Conservation (phyloP, 2,888 invertebrate genomes). For the Dicycla oo region DNA sequence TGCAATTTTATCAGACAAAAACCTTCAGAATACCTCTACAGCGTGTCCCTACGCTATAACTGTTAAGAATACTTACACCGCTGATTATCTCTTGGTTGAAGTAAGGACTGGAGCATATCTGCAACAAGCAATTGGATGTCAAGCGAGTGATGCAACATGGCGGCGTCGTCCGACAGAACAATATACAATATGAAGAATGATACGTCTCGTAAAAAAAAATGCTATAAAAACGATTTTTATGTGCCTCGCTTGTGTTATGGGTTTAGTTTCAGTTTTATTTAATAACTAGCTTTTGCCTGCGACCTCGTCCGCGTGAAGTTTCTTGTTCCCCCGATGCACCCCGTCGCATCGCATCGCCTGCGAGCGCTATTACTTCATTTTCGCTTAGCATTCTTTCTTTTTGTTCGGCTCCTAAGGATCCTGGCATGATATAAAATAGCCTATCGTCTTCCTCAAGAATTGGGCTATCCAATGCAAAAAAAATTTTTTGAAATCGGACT, state of each 20-base stretch:
- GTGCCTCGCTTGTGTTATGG: constrained; percentile 24
- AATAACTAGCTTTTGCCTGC: too few species aligned
- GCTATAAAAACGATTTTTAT: constrained; percentile 38
- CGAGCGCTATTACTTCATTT: too few species aligned
- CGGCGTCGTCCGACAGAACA: constrained; percentile 1
- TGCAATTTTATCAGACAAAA: background rate
- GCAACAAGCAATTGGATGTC: constrained; percentile 74
- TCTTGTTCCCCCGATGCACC: too few species aligned
- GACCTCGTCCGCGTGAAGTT: too few species aligned
- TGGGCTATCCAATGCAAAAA: too few species aligned
- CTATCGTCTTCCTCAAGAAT: too few species aligned
- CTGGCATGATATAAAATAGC: too few species aligned
- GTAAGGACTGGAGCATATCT: constrained; percentile 89
- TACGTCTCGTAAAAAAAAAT: constrained; percentile 26
- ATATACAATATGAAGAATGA: constrained; percentile 30
- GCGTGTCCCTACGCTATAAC: constrained; percentile 22
- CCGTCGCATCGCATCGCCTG: too few species aligned
- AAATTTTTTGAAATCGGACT: too few species aligned
- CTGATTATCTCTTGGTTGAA: constrained; percentile 87
- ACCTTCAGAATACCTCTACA: constrained; percentile 3
- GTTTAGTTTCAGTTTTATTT: constrained; percentile 6
- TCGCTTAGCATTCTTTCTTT: too few species aligned
- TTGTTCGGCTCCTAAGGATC: too few species aligned
- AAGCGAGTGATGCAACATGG: constrained; percentile 33
- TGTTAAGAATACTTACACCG: constrained; percentile 79